phyloP scores from a whole-genome alignment of 1,140 invertebrate species.

The Eriosoma lanigerum region DNA sequence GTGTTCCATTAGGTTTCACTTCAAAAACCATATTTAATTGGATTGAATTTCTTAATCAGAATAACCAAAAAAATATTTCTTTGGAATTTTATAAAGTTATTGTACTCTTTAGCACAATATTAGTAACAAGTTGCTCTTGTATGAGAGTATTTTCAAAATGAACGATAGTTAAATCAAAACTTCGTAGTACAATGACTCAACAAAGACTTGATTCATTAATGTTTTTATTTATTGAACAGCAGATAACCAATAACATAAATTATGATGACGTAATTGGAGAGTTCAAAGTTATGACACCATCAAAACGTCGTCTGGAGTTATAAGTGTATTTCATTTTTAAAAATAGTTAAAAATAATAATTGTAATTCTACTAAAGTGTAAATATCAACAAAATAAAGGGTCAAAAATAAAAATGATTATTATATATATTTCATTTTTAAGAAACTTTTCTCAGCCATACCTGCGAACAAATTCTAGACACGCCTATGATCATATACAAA shows the following conservation, averaged over 20 bases:
- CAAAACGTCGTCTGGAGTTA: background rate
- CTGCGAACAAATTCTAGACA: no score
- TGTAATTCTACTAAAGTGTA: background rate
- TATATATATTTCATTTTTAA: background rate
- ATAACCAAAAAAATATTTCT: no score
- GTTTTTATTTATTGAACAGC: background rate
- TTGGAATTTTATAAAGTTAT: no score
- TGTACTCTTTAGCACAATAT: no score
- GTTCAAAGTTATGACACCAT: background rate
- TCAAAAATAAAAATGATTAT: background rate
- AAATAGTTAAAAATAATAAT: background rate
- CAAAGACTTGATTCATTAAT: conserved; percentile 11
- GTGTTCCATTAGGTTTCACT: background rate
- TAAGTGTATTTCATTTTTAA: background rate
- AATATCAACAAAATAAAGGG: background rate
- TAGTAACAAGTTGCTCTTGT: background rate
- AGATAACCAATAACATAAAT: background rate
- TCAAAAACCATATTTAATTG: background rate
- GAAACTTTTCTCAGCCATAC: background rate
- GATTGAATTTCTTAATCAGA: background rate
- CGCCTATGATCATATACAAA: no score
- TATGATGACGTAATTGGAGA: background rate
- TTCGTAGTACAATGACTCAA: background rate
- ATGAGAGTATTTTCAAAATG: background rate
- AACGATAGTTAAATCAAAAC: background rate